These are phyloP conservation scores for Sebastes taczanowskii DNA, from an alignment of 2,797 vertebrate species.

Conservation along the genomic window DNA sequence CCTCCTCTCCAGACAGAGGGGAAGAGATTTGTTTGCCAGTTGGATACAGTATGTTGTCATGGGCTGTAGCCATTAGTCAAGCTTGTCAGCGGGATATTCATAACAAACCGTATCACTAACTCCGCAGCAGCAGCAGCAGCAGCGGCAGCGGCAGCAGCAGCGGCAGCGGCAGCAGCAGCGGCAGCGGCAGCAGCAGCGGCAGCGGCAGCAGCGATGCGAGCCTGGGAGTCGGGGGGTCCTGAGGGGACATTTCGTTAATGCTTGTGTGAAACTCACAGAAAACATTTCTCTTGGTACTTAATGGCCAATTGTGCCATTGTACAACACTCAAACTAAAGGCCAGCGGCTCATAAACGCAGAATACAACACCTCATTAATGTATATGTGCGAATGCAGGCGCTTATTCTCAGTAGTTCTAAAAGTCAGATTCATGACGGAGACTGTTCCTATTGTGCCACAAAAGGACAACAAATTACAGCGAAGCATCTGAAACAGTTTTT, in stretches of 20 bases:
- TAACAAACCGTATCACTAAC: constrained; percentile 42
- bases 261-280: constrained; percentile 20
- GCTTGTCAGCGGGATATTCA: constrained; percentile 47
- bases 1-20: constrained; percentile 10
- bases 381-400: background rate
- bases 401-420: constrained; percentile 3
- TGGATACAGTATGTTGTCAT: constrained; percentile 34
- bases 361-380: background rate
- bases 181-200: background rate
- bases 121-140: background rate
- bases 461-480: constrained; percentile 28
- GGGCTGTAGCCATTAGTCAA: constrained; percentile 54
- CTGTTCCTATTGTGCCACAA: background rate
- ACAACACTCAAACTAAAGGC: background rate
- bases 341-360: background rate
- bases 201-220: constrained; percentile 3
- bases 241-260: constrained; percentile 32
- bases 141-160: background rate
- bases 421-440: background rate
- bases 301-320: background rate
- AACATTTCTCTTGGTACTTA: constrained; percentile 12
- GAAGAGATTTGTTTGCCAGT: constrained; percentile 31
- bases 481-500: constrained; percentile 23
- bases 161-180: background rate
- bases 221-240: constrained; percentile 12